Evolutionary conservation across 2,888 invertebrate genomes (phyloP).

Genomic region (Cerceris rybyensis): DNA sequence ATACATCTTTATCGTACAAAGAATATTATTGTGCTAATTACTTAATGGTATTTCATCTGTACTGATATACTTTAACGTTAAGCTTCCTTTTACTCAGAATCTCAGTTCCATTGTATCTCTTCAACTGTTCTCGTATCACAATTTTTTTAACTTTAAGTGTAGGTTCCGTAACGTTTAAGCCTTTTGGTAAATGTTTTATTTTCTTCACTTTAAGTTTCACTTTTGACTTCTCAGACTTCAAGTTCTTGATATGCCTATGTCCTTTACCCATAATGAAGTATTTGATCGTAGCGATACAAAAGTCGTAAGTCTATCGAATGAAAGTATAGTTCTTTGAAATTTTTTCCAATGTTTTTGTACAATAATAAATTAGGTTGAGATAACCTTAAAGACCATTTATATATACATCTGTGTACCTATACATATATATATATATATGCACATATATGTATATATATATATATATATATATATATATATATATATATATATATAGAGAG

Average conservation of each 20-base stretch:
- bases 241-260: conserved; percentile 87
- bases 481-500: no score
- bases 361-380: no score
- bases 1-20: background rate
- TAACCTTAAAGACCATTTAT: no score
- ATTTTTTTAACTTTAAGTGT: conserved; percentile 95
- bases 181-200: conserved; percentile 87
- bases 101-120: conserved; percentile 83
- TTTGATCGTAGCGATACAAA: background rate
- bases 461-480: no score
- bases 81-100: conserved; percentile 87
- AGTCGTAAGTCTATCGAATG: background rate
- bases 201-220: conserved; percentile 92
- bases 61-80: conserved; percentile 84
- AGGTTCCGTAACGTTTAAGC: conserved; percentile 94
- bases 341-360: no score
- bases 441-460: no score
- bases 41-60: background rate
- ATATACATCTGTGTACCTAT: no score
- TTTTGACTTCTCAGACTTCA: conserved; percentile 94
- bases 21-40: background rate
- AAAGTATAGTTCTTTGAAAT: no score
- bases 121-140: conserved; percentile 90
- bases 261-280: conserved; percentile 83
- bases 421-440: no score